Percentiles rank a stretch among this genome's conserved stretches.
Conservation (phyloP, 2,797 vertebrate species). For the Aulostomus chinensis region DNA sequence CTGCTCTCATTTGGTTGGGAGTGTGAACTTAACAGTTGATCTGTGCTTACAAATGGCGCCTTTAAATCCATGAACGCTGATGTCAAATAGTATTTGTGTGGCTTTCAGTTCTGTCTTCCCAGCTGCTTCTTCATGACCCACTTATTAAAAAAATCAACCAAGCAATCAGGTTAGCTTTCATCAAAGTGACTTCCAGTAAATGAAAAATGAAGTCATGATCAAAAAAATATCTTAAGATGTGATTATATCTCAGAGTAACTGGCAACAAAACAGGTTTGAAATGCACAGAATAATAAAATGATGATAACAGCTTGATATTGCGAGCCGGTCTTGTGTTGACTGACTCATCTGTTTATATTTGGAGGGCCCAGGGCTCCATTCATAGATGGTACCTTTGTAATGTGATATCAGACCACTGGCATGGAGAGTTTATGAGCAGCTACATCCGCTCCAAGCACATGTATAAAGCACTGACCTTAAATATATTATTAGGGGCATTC, state of each 20-base stretch:
- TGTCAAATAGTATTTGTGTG: too few relatives aligned
- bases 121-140: too few relatives aligned
- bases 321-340: neutral
- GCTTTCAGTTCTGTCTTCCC: too few relatives aligned
- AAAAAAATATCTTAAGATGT: conserved; percentile 8
- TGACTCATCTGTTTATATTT: conserved; percentile 3
- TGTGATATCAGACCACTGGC: neutral
- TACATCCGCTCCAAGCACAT: neutral
- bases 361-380: neutral
- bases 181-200: conserved; percentile 22
- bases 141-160: neutral
- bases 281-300: conserved; percentile 11
- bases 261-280: conserved; percentile 1
- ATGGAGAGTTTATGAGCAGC: conserved; percentile 15
- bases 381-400: conserved; percentile 8
- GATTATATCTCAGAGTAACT: conserved; percentile 5
- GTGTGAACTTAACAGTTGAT: too few relatives aligned
- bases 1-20: too few relatives aligned
- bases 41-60: too few relatives aligned
- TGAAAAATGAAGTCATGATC: conserved; percentile 24
- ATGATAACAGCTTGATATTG: conserved; percentile 4
- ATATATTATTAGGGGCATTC: too few relatives aligned
- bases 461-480: too few relatives aligned
- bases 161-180: neutral
- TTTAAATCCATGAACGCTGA: too few relatives aligned